A percentile compares a stretch with the other conserved stretches of the same genome.
phyloP scores from a whole-genome alignment of 2,888 invertebrate species.

The Bibio marci region DNA sequence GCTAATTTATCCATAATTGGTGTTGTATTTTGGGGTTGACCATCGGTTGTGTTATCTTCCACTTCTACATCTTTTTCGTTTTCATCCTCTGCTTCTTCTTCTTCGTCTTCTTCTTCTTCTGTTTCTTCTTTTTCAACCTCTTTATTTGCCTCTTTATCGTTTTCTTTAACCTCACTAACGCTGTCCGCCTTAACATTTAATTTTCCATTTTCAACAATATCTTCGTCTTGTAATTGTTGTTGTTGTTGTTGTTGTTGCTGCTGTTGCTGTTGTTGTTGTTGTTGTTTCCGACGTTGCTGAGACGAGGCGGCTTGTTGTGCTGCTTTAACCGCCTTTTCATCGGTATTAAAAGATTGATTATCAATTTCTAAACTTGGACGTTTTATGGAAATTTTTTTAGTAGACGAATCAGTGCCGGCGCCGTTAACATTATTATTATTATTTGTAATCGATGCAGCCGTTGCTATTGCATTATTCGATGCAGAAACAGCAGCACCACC shows the following conservation, averaged over 20 bases:
- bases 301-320: background rate
- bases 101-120: too few species aligned
- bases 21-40: conserved; percentile 27
- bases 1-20: conserved; percentile 70
- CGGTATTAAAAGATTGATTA: conserved; percentile 63
- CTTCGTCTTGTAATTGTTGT: too few species aligned
- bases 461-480: conserved; percentile 33
- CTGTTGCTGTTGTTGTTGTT: too few species aligned
- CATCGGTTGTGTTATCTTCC: conserved; percentile 24
- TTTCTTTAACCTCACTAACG: too few species aligned
- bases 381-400: conserved; percentile 30
- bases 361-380: conserved; percentile 67
- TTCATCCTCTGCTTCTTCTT: too few species aligned
- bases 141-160: too few species aligned
- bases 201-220: too few species aligned
- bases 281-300: too few species aligned
- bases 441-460: conserved; percentile 40
- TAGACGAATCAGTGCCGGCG: conserved; percentile 13
- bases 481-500: conserved; percentile 19
- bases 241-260: too few species aligned
- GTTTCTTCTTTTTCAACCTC: background rate
- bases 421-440: background rate
- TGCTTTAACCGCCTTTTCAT: conserved; percentile 19
- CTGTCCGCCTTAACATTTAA: too few species aligned
- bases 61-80: conserved; percentile 21